A percentile compares a stretch with the other conserved stretches of the same genome.
These are phyloP conservation scores for Pangasius macronema DNA, from an alignment of 2,797 vertebrate genomes.

Conservation along the genomic window DNA sequence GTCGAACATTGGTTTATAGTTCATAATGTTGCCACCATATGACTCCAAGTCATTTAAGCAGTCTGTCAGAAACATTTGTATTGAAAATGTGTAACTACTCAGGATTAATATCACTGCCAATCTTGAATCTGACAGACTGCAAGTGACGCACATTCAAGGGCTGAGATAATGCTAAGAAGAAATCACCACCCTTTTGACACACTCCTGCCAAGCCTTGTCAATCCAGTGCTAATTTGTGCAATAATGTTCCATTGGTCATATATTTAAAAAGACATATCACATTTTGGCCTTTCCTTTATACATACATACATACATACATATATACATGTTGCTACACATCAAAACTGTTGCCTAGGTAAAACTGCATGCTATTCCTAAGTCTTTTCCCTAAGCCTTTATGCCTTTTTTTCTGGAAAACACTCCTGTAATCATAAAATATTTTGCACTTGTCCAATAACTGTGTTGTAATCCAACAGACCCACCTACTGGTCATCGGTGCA, in stretches of 20 bases:
- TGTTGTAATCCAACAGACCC: slow-evolving; percentile 65
- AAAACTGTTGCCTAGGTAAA: neutral
- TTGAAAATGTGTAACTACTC: neutral
- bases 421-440: slow-evolving; percentile 41
- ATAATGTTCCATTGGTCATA: neutral
- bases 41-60: neutral
- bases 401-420: slow-evolving; percentile 12
- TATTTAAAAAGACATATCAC: neutral
- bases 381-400: slow-evolving; percentile 4
- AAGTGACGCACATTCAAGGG: slow-evolving; percentile 13
- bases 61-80: neutral
- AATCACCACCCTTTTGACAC: slow-evolving; percentile 22
- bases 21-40: slow-evolving; percentile 7
- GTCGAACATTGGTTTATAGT: slow-evolving; percentile 4
- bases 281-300: neutral
- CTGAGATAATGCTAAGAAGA: slow-evolving; percentile 21
- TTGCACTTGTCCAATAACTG: slow-evolving; percentile 50
- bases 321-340: neutral
- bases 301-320: neutral
- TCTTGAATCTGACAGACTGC: slow-evolving; percentile 21
- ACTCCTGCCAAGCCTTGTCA: slow-evolving; percentile 22
- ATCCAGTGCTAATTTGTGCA: slow-evolving; percentile 6
- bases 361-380: neutral
- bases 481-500: slow-evolving; percentile 64
- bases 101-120: slow-evolving; percentile 2